These are phyloP conservation scores for Brenthis hecate DNA, from an alignment of 2,888 invertebrate genomes.

Conservation along the genomic window DNA sequence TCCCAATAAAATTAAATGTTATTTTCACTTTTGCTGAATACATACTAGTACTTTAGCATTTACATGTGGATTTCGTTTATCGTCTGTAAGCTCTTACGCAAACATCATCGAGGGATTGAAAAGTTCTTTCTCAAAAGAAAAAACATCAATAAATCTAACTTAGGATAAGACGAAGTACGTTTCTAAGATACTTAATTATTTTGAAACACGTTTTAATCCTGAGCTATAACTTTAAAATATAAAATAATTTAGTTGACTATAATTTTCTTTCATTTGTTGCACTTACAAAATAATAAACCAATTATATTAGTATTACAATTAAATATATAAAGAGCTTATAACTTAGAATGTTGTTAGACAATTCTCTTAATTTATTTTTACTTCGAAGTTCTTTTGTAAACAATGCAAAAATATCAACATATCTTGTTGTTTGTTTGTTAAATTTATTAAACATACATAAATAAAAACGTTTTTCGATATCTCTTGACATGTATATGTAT, in stretches of 20 bases:
- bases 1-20: no score
- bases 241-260: no score
- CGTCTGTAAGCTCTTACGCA: slow-evolving; percentile 64
- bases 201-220: not conserved
- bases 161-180: slow-evolving; percentile 56
- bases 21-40: not conserved
- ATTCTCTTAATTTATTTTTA: no score
- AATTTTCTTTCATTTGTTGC: no score
- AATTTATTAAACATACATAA: slow-evolving; percentile 16
- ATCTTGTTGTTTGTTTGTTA: slow-evolving; percentile 5
- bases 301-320: no score
- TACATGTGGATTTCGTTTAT: slow-evolving; percentile 33
- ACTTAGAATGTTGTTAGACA: no score
- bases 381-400: not conserved
- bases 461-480: slow-evolving; percentile 25
- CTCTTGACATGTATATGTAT: slow-evolving; percentile 31
- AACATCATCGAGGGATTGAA: slow-evolving; percentile 68
- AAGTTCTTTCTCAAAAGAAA: slow-evolving; percentile 65
- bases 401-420: no score
- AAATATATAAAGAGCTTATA: no score
- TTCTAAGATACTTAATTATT: slow-evolving; percentile 25
- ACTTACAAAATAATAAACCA: no score
- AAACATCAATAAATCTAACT: slow-evolving; percentile 78
- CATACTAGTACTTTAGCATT: not conserved
- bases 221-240: not conserved